A percentile compares a stretch with the other conserved stretches of the same genome.
These are phyloP conservation scores for Habrosyne pyritoides DNA, from an alignment of 2,888 invertebrate genomes.

Conservation along the genomic window DNA sequence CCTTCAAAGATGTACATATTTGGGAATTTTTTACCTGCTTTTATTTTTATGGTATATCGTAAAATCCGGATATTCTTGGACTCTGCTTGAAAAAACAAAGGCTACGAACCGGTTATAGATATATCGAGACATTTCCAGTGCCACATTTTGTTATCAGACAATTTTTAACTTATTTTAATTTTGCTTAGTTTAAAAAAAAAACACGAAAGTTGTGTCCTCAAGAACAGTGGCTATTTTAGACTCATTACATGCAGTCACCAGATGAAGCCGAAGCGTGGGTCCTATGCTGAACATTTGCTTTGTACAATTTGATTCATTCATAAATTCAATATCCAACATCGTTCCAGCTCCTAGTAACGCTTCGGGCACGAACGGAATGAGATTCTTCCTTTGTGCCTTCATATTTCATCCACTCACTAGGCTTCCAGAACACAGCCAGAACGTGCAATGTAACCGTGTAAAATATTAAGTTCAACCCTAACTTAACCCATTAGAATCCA, in stretches of 20 bases:
- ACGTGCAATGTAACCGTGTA: slow-evolving; percentile 30
- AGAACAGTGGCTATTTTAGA: not conserved
- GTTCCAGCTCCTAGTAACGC: slow-evolving; percentile 45
- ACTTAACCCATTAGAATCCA: slow-evolving; percentile 45
- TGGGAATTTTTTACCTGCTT: not conserved
- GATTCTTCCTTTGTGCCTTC: slow-evolving; percentile 72
- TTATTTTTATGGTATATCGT: not conserved
- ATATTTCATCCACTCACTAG: slow-evolving; percentile 69
- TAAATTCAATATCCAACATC: slow-evolving; percentile 52
- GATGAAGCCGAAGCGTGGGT: not conserved
- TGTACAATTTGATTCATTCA: slow-evolving; percentile 40
- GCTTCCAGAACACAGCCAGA: slow-evolving; percentile 51
- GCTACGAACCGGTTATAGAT: too few species aligned
- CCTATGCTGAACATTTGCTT: slow-evolving; percentile 29
- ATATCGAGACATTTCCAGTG: too few species aligned
- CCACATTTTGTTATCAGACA: too few species aligned
- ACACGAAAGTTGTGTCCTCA: too few species aligned
- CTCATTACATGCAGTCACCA: not conserved
- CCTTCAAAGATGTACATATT: not conserved
- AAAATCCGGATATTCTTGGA: too few species aligned
- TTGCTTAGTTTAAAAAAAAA: too few species aligned
- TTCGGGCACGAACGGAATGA: slow-evolving; percentile 62
- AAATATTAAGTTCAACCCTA: slow-evolving; percentile 45
- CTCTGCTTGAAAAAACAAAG: too few species aligned
- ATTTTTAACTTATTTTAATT: too few species aligned